Evolutionary conservation across 2,797 vertebrate species (phyloP).

Genomic region (Gobionotothen gibberifrons): DNA sequence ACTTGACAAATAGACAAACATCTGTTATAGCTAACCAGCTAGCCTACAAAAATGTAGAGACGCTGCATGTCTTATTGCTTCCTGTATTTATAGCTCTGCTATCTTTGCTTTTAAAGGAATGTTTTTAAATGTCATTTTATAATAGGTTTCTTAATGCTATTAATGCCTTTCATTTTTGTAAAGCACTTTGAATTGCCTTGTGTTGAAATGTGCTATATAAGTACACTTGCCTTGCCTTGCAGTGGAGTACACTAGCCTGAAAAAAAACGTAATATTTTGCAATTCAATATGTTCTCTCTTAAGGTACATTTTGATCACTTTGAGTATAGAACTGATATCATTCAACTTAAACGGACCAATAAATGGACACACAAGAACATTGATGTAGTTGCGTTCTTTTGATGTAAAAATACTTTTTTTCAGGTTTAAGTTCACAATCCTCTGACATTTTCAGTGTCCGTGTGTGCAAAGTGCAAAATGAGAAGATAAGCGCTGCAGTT

Average conservation of each 20-base stretch:
- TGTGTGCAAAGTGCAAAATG: conserved; percentile 58
- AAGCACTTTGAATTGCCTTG: too few species aligned
- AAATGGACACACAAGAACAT: neutral
- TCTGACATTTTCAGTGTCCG: conserved; percentile 9
- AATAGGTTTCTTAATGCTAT: too few species aligned
- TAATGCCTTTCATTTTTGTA: too few species aligned
- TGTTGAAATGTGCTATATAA: too few species aligned
- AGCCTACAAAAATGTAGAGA: conserved; percentile 19
- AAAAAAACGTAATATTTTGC: neutral
- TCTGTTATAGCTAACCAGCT: conserved; percentile 15
- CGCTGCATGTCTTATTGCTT: conserved; percentile 5
- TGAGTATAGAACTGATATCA: neutral
- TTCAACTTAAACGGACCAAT: neutral
- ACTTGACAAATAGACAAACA: conserved; percentile 13
- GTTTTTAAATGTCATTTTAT: too few species aligned
- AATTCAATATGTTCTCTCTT: neutral
- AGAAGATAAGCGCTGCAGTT: conserved; percentile 49
- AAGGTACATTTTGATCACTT: neutral
- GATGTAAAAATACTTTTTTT: neutral
- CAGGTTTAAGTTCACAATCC: neutral
- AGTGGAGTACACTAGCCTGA: neutral
- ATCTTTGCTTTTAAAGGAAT: too few species aligned
- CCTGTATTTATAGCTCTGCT: conserved; percentile 12
- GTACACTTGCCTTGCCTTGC: neutral
- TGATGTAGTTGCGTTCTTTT: neutral